Conservation (phyloP, 2,797 vertebrate species). For the Hafferia zeledoni region DNA sequence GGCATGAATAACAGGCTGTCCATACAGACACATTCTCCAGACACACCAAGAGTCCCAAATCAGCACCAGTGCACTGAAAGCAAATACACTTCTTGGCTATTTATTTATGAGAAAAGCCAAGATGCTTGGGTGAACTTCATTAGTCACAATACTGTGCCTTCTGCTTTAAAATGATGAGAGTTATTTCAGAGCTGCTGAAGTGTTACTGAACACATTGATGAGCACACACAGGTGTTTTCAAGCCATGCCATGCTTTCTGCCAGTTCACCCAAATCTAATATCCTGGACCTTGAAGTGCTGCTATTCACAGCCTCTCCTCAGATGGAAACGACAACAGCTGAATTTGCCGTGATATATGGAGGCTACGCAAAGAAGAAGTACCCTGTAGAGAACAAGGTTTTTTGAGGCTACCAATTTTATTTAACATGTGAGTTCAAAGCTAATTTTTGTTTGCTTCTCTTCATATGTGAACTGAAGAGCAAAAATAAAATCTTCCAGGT, state of each 20-base stretch:
- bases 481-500: not conserved
- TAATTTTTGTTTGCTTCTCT: not conserved
- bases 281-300: not conserved
- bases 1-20: not conserved
- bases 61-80: not conserved
- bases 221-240: constrained; percentile 2
- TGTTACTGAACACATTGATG: not conserved
- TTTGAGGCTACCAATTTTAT: not conserved
- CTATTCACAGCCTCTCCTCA: not conserved
- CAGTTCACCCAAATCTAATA: not conserved
- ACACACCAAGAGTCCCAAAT: not conserved
- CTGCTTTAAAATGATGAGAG: not conserved
- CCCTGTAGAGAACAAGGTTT: not conserved
- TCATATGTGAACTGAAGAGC: not conserved
- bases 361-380: not conserved
- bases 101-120: not conserved
- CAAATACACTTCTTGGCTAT: not conserved
- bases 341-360: not conserved
- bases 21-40: not conserved
- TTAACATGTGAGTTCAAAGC: not conserved
- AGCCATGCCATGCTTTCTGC: not conserved
- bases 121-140: not conserved
- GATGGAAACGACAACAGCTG: not conserved
- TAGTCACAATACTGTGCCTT: not conserved
- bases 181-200: not conserved